Percentiles rank a stretch among this genome's conserved stretches.
Evolutionary conservation across 2,888 invertebrate species (phyloP).

Genomic region (Phorcus lineatus): DNA sequence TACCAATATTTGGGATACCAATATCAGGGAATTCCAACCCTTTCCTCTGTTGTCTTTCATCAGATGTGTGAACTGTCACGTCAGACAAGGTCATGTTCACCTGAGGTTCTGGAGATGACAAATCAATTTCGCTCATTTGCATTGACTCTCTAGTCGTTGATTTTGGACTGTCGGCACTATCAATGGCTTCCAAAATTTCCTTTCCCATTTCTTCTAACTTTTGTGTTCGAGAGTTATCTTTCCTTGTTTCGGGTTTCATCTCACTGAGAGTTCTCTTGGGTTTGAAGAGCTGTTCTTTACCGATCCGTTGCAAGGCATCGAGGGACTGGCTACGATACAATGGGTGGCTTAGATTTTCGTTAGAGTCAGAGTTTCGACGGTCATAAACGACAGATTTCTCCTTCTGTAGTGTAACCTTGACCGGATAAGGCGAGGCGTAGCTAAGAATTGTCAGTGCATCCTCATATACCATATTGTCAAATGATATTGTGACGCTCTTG

Average conservation of each 20-base stretch:
- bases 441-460: constrained; percentile 92
- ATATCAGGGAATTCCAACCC: constrained; percentile 20
- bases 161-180: too few species aligned
- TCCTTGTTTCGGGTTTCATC: constrained; percentile 47
- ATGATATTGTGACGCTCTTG: constrained; percentile 89
- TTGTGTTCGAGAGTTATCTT: constrained; percentile 15
- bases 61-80: constrained; percentile 28
- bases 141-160: background rate
- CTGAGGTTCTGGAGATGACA: background rate
- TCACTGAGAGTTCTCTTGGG: constrained; percentile 62
- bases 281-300: constrained; percentile 39
- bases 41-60: background rate
- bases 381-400: constrained; percentile 72
- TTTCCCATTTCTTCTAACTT: background rate
- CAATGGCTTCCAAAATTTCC: background rate
- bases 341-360: constrained; percentile 83
- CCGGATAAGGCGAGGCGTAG: constrained; percentile 89
- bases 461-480: constrained; percentile 91
- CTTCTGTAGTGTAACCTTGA: constrained; percentile 84
- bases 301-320: constrained; percentile 84
- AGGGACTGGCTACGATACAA: constrained; percentile 87
- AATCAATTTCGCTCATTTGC: background rate
- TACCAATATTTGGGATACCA: constrained; percentile 3
- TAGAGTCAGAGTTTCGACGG: constrained; percentile 67
- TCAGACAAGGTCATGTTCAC: constrained; percentile 28